These are phyloP conservation scores for Pantherophis alleghaniensis DNA, from an alignment of 2,797 vertebrate genomes.

Conservation along the genomic window DNA sequence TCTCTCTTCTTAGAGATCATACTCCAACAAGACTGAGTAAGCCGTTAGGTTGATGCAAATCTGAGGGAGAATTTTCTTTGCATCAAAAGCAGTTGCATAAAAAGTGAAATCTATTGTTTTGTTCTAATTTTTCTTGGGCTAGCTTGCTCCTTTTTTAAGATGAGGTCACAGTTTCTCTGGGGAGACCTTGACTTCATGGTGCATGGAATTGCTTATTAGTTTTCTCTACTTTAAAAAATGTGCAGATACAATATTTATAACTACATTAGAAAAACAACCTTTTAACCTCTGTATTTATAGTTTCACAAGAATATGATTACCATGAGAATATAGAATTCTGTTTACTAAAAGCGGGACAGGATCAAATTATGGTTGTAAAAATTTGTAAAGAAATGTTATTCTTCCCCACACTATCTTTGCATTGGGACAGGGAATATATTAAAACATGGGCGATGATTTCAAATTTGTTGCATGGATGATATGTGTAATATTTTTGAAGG, in stretches of 20 bases:
- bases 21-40: constrained; percentile 1
- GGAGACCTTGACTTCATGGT: background rate
- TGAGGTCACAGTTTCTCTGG: constrained; percentile 12
- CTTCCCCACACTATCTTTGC: background rate
- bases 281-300: constrained; percentile 20
- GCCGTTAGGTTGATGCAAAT: background rate
- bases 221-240: constrained; percentile 17
- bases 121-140: background rate
- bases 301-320: constrained; percentile 20
- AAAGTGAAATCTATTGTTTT: background rate
- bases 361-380: constrained; percentile 8
- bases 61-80: background rate
- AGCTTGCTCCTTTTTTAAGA: background rate
- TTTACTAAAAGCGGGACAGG: background rate
- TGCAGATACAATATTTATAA: constrained; percentile 25
- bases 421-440: background rate
- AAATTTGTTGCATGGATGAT: background rate
- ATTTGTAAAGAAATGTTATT: background rate
- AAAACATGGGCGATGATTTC: background rate
- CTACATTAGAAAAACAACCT: constrained; percentile 19
- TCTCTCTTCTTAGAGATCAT: constrained; percentile 3
- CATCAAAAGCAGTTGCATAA: background rate
- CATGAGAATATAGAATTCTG: constrained; percentile 1
- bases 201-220: constrained; percentile 5
- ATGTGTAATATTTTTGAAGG: background rate